Evolutionary conservation across 2,888 invertebrate species (phyloP).

Genomic region (Uropetala carovei): DNA sequence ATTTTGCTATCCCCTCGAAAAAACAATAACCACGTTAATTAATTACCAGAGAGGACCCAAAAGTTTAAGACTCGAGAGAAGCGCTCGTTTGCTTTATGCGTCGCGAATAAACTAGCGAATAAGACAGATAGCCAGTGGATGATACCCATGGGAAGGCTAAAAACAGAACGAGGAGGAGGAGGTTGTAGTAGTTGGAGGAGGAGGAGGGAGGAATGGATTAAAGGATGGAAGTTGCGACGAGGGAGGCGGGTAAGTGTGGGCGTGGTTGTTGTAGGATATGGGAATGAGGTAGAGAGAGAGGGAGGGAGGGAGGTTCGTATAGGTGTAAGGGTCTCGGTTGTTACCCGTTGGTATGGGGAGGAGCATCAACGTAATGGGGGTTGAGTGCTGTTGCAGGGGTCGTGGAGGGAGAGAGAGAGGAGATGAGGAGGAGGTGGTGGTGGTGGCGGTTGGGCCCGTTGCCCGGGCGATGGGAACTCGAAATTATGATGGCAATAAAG

Average conservation of each 20-base stretch:
- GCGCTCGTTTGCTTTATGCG: slow-evolving; percentile 6
- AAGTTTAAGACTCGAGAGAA: slow-evolving; percentile 12
- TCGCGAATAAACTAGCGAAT: not conserved
- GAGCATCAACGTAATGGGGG: slow-evolving; percentile 40
- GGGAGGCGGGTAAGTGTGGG: not conserved
- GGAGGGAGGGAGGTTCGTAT: not conserved
- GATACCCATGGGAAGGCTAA: not conserved
- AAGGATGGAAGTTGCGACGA: not conserved
- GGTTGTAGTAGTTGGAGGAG: not conserved
- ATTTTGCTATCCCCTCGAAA: not conserved
- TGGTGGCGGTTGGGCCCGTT: not conserved
- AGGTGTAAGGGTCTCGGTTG: not conserved
- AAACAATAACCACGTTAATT: slow-evolving; percentile 41
- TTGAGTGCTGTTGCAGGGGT: slow-evolving; percentile 7
- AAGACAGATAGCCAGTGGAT: slow-evolving; percentile 6
- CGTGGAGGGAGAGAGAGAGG: not conserved
- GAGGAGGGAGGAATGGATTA: not conserved
- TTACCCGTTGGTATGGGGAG: slow-evolving; percentile 13
- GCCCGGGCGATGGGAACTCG: slow-evolving; percentile 35
- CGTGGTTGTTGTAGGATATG: not conserved
- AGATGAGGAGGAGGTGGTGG: not conserved
- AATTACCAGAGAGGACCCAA: slow-evolving; percentile 22
- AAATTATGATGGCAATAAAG: slow-evolving; percentile 61
- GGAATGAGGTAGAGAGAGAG: not conserved
- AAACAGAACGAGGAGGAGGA: not conserved